Evolutionary conservation across 2,888 invertebrate genomes (phyloP).

Genomic region (Gari tellinella): DNA sequence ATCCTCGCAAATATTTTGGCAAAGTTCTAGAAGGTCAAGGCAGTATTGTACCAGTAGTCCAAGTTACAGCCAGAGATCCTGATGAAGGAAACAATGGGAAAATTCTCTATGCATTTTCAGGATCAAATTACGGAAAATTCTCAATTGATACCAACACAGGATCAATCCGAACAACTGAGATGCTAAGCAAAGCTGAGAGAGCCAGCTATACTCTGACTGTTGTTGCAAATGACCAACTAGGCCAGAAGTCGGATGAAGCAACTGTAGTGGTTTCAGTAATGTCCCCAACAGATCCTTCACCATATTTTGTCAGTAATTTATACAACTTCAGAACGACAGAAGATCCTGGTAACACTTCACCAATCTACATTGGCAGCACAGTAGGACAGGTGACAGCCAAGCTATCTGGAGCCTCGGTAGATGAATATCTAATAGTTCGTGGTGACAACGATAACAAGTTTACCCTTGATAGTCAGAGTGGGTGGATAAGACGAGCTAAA

Average conservation of each 20-base stretch:
- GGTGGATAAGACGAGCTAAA: constrained; percentile 91
- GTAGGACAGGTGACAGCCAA: constrained; percentile 89
- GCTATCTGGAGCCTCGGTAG: constrained; percentile 40
- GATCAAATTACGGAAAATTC: constrained; percentile 88
- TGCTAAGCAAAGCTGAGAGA: constrained; percentile 92
- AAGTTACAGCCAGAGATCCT: constrained; percentile 92
- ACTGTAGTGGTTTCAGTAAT: constrained; percentile 73
- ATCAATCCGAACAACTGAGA: constrained; percentile 90
- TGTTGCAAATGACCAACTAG: constrained; percentile 87
- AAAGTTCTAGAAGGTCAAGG: constrained; percentile 88
- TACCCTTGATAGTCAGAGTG: constrained; percentile 91
- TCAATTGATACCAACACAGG: constrained; percentile 91
- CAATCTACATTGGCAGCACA: constrained; percentile 88
- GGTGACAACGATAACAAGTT: constrained; percentile 93
- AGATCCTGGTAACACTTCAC: constrained; percentile 89
- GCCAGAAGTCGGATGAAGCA: constrained; percentile 63
- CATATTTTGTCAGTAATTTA: constrained; percentile 85
- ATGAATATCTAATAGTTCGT: constrained; percentile 87
- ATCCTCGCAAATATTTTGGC: constrained; percentile 94
- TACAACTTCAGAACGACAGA: constrained; percentile 94
- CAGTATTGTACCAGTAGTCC: constrained; percentile 88
- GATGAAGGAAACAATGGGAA: constrained; percentile 95
- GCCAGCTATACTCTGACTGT: constrained; percentile 91
- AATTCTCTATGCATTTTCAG: constrained; percentile 86
- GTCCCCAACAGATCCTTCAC: constrained; percentile 65